These are phyloP conservation scores for Drosophila cracens DNA, from an alignment of 2,888 invertebrate genomes.

Conservation along the genomic window DNA sequence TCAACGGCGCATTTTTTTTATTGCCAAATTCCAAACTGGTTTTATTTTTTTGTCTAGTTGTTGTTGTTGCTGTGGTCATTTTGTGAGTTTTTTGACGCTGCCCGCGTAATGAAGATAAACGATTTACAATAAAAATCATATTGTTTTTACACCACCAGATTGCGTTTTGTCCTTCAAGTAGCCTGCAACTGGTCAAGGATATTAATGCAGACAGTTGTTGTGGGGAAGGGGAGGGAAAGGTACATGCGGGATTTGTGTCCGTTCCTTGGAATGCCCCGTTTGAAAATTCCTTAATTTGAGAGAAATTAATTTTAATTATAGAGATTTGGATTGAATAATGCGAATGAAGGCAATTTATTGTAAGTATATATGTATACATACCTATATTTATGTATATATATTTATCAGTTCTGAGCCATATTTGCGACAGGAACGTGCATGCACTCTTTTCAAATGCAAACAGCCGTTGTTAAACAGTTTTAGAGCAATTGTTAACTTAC, in stretches of 20 bases:
- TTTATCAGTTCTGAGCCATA: not conserved
- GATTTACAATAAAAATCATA: conserved; percentile 69
- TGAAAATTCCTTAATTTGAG: not conserved
- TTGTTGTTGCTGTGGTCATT: conserved; percentile 51
- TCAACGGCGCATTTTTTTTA: conserved; percentile 53
- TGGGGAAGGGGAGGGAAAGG: not conserved
- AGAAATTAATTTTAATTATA: not conserved
- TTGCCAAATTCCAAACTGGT: conserved; percentile 47
- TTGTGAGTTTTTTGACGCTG: conserved; percentile 54
- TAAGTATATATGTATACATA: not conserved
- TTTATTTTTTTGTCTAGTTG: conserved; percentile 15
- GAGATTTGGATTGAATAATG: not conserved
- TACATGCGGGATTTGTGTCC: conserved; percentile 29
- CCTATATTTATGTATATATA: not conserved
- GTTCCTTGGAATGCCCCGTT: not conserved
- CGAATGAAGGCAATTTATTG: not conserved
- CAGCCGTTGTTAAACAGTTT: conserved; percentile 5
- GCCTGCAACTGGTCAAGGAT: conserved; percentile 50
- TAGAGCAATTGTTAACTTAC: not conserved
- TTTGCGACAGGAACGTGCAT: not conserved
- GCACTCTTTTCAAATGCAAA: not conserved
- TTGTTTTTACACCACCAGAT: conserved; percentile 63
- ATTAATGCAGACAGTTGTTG: conserved; percentile 54
- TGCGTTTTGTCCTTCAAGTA: conserved; percentile 22
- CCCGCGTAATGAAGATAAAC: conserved; percentile 76